Conservation (phyloP, 2,888 invertebrate genomes). For the Acronicta psi region DNA sequence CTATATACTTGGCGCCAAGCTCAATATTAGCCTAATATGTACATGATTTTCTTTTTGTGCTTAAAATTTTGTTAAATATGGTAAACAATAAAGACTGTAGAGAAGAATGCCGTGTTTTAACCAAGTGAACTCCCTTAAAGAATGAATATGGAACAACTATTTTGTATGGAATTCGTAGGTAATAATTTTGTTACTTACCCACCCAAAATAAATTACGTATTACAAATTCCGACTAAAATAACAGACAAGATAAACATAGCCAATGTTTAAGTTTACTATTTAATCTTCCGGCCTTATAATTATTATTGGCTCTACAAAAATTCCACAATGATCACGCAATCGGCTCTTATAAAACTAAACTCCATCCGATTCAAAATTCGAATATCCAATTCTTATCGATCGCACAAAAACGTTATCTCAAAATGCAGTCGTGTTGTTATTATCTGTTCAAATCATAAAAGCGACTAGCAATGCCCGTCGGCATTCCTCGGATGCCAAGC, state of each 20-base stretch:
- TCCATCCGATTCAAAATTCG: conserved; percentile 23
- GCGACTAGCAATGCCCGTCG: conserved; percentile 58
- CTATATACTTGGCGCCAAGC: background rate
- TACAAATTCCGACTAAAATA: too few species aligned
- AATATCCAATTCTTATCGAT: conserved; percentile 25
- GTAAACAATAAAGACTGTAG: too few species aligned
- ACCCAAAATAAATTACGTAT: background rate
- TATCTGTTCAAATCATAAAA: conserved; percentile 54
- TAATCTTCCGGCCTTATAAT: conserved; percentile 18
- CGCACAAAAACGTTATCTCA: conserved; percentile 43
- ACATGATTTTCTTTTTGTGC: background rate
- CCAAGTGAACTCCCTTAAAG: too few species aligned
- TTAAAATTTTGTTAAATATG: background rate
- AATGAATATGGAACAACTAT: too few species aligned
- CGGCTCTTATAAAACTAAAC: conserved; percentile 15
- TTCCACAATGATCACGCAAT: conserved; percentile 23
- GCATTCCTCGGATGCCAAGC: conserved; percentile 67
- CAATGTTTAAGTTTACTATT: conserved; percentile 13
- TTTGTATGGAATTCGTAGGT: too few species aligned
- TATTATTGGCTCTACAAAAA: conserved; percentile 23
- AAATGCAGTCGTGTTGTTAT: conserved; percentile 54
- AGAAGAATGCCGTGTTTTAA: too few species aligned
- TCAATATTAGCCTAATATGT: background rate
- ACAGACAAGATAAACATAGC: conserved; percentile 1
- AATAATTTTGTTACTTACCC: background rate